Evolutionary conservation across 2,888 invertebrate genomes (phyloP).

Genomic region (Ethmia dodecea): DNA sequence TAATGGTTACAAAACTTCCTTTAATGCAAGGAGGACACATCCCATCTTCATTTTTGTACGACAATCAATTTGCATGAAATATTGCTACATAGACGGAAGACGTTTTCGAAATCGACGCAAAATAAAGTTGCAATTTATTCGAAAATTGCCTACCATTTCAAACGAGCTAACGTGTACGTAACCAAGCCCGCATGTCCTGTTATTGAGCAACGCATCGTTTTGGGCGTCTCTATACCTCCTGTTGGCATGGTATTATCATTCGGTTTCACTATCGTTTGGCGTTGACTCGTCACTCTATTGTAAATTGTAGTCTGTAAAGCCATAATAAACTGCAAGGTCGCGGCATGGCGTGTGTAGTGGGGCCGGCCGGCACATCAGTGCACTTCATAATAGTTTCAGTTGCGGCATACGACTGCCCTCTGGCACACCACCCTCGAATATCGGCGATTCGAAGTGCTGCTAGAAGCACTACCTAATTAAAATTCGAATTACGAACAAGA

Average conservation of each 20-base stretch:
- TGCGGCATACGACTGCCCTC: not conserved
- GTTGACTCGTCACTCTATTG: conserved; percentile 67
- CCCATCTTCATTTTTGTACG: conserved; percentile 28
- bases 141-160: not conserved
- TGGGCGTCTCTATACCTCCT: conserved; percentile 44
- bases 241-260: conserved; percentile 53
- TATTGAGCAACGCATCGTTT: conserved; percentile 45
- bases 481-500: too few species aligned
- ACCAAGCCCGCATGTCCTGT: conserved; percentile 41
- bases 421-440: too few species aligned
- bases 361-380: conserved; percentile 48
- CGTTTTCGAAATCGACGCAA: conserved; percentile 33
- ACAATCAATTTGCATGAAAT: conserved; percentile 41
- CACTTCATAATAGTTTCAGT: conserved; percentile 47
- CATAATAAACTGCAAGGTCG: conserved; percentile 74
- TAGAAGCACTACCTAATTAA: too few species aligned
- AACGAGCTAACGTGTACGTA: too few species aligned
- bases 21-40: conserved; percentile 4
- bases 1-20: not conserved
- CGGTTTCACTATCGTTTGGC: conserved; percentile 65
- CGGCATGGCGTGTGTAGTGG: conserved; percentile 43
- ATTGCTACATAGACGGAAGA: too few species aligned
- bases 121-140: conserved; percentile 25
- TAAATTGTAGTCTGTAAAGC: conserved; percentile 71
- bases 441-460: too few species aligned